These are phyloP conservation scores for Zaprionus ornatus DNA, from an alignment of 1,140 invertebrate species.

Conservation along the genomic window DNA sequence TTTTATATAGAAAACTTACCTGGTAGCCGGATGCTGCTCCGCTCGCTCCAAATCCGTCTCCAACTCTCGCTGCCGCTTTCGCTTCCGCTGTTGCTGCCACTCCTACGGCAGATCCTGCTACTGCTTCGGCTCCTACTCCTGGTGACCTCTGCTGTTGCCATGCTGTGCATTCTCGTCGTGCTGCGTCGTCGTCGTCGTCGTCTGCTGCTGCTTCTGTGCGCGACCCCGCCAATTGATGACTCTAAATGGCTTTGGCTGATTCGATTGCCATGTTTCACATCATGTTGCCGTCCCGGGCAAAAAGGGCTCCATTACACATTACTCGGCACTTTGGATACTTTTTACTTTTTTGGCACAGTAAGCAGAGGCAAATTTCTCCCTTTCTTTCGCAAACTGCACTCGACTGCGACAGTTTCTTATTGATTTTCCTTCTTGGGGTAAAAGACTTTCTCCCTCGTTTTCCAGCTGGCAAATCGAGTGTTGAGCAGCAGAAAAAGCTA, in stretches of 20 bases:
- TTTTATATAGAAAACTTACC: conserved; percentile 51
- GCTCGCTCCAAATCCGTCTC: conserved; percentile 26
- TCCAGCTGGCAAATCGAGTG: conserved; percentile 5
- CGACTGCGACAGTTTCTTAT: conserved; percentile 39
- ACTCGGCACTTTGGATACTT: conserved; percentile 75
- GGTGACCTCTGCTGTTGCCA: conserved; percentile 29
- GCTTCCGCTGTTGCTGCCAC: conserved; percentile 13
- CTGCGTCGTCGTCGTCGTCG: conserved; percentile 18
- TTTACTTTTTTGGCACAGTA: conserved; percentile 30
- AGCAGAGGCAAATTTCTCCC: conserved; percentile 45
- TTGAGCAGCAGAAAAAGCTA: conserved; percentile 12
- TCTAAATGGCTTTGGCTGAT: conserved; percentile 80
- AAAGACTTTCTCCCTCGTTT: conserved; percentile 7
- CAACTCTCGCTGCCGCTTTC: neutral
- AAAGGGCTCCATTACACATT: conserved; percentile 79
- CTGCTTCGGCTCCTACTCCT: conserved; percentile 28
- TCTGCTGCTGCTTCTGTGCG: conserved; percentile 10
- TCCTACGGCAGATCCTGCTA: conserved; percentile 17
- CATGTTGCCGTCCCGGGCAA: conserved; percentile 77
- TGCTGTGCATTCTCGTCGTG: conserved; percentile 61
- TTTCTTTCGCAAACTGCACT: conserved; percentile 8
- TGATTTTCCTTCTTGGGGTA: conserved; percentile 29
- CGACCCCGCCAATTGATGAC: conserved; percentile 79
- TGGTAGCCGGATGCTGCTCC: conserved; percentile 44
- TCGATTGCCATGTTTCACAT: conserved; percentile 82